Evolutionary conservation across 1,140 invertebrate genomes (phyloP).

Genomic region (Limonius californicus): DNA sequence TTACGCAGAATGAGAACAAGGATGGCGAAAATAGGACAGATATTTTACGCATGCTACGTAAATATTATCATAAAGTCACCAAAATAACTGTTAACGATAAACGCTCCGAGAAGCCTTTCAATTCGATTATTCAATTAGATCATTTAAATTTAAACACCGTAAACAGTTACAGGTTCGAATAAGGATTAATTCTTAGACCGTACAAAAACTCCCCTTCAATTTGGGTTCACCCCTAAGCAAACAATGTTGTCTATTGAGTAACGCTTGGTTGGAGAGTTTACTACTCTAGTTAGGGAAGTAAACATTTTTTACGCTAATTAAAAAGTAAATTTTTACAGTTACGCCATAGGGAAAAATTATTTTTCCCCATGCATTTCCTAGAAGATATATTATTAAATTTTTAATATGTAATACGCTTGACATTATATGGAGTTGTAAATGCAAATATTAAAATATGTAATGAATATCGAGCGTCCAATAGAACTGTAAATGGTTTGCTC

Average conservation of each 20-base stretch:
- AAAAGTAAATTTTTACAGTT: too few relatives aligned
- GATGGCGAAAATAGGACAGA: slow-evolving; percentile 8
- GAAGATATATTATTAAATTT: too few relatives aligned
- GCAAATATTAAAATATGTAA: too few relatives aligned
- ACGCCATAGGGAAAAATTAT: too few relatives aligned
- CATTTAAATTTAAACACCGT: background rate
- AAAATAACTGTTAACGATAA: background rate
- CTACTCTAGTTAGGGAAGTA: background rate
- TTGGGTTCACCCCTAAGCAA: slow-evolving; percentile 5
- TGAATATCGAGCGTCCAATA: too few relatives aligned
- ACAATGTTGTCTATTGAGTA: slow-evolving; percentile 6
- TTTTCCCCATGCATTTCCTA: too few relatives aligned
- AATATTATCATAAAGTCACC: background rate
- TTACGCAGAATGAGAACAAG: slow-evolving; percentile 6
- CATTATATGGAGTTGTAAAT: too few relatives aligned
- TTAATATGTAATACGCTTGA: too few relatives aligned
- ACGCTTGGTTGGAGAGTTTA: slow-evolving; percentile 2
- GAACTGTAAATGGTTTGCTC: too few relatives aligned
- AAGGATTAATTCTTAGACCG: background rate
- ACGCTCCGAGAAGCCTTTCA: background rate
- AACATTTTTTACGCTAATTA: background rate
- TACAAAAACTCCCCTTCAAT: slow-evolving; percentile 13
- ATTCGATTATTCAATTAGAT: too few relatives aligned
- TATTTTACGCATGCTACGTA: background rate
- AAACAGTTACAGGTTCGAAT: background rate